Percentiles rank a stretch among this genome's conserved stretches.
phyloP scores from a whole-genome alignment of 2,888 invertebrate species.

The Tachina grossa region DNA sequence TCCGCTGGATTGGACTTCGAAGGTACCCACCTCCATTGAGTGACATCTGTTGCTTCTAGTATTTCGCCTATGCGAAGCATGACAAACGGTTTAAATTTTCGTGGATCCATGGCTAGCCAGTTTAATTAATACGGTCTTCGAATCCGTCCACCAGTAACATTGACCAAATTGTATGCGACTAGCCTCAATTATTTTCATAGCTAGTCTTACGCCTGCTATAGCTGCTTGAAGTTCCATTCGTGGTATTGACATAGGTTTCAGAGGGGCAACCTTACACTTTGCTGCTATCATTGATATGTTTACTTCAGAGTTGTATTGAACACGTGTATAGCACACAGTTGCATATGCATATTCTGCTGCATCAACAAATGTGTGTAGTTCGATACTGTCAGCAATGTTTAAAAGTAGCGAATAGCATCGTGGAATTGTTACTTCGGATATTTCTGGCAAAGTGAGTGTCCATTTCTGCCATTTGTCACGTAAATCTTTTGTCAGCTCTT shows the following conservation, averaged over 20 bases:
- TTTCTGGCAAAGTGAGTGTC: background rate
- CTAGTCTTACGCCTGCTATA: too few species aligned
- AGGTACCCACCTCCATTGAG: constrained; percentile 13
- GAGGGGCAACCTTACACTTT: too few species aligned
- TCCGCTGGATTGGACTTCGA: constrained; percentile 23
- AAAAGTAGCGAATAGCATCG: background rate
- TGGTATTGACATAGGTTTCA: too few species aligned
- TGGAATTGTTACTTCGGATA: background rate
- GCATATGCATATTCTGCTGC: too few species aligned
- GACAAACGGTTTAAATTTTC: constrained; percentile 3
- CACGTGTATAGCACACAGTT: too few species aligned
- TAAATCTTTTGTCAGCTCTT: background rate
- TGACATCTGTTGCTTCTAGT: constrained; percentile 1
- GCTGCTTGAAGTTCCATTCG: too few species aligned
- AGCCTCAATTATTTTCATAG: too few species aligned
- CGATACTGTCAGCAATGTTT: background rate
- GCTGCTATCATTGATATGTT: too few species aligned
- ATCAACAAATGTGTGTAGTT: too few species aligned
- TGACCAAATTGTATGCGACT: too few species aligned
- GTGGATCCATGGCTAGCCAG: background rate
- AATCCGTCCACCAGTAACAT: background rate
- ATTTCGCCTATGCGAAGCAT: constrained; percentile 27
- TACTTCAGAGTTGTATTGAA: too few species aligned
- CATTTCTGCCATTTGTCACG: background rate
- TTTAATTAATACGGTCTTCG: background rate